Base-by-base conservation (phyloP, 2,888 invertebrate genomes). In the Sympetrum striolatum region DNA sequence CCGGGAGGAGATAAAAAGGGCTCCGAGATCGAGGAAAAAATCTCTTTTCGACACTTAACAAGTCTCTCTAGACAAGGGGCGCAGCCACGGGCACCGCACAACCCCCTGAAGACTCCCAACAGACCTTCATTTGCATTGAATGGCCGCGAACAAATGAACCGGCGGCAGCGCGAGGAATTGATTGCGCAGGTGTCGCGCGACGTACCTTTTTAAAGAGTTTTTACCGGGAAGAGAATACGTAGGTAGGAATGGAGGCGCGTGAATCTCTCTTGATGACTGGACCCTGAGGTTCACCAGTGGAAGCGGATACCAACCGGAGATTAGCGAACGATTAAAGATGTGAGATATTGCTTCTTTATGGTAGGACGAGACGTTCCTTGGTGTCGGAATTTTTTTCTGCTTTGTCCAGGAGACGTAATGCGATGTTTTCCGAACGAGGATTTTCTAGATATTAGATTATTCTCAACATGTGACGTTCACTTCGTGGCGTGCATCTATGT, bases 111-210 rank as follows among this genome's bases (percentile, higher is more conserved):
- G 53, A 53, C 5, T 53, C 53, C 53, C 53, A 53, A 53, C 53
- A 53, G 53, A 53, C 15, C 37, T 6, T 80, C 80, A 80, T 80
- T 80, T 80, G 80, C 80, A 80, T 80, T 80, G 80, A 80, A 80
- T 80, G 80, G 44, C 73, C 73, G 31, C 80, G 15, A 80, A 80
- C 80, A 80, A 80, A 80, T 80, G 80, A 37, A 35, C 14, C 35
- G 18, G 37, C 31, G 31, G 25, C 25, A 31, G 73, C 25, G 25
- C 31, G 14, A 73, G 73, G 73, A 73, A 73, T 73, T 73, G 73
- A 73, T 73, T 73, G 73, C 73, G 73, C 73, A 73, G 73, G 73
- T 73, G 73, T 31, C 25, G 73, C 73, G 73, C 73, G 25, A 31
- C 73, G 73, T 25, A 73, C 73, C 25, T n/a, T 73, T 73, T 73